phyloP scores from a whole-genome alignment of 2,113 vertebrate species.

The Phyllopteryx taeniolatus region DNA sequence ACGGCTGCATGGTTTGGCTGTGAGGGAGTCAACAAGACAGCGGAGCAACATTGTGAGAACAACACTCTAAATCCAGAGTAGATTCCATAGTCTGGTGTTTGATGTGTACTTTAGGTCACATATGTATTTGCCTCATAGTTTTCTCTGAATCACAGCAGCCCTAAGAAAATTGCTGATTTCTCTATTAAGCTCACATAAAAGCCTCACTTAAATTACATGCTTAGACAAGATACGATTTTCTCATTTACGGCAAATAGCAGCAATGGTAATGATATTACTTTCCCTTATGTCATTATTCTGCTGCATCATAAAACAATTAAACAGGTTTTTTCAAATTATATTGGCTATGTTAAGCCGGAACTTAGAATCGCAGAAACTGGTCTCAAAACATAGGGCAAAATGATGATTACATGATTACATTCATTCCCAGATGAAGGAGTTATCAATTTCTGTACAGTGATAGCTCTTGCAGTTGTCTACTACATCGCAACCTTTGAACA shows the following conservation, averaged over 20 bases:
- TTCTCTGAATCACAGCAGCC: constrained; percentile 1
- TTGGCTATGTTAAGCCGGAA: not conserved
- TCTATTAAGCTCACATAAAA: not conserved
- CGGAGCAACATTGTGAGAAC: constrained; percentile 18
- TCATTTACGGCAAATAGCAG: not conserved
- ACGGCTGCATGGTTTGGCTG: constrained; percentile 29
- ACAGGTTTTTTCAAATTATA: too few relatives aligned
- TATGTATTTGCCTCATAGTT: constrained; percentile 29
- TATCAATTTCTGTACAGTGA: not conserved
- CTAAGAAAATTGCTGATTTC: not conserved
- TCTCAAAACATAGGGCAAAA: not conserved
- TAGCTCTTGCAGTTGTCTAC: not conserved
- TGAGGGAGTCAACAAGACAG: constrained; percentile 55
- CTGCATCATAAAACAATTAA: not conserved
- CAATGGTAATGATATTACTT: not conserved
- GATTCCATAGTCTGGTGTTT: constrained; percentile 36
- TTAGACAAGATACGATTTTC: not conserved
- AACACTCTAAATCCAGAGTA: constrained; percentile 38
- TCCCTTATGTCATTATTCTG: not conserved
- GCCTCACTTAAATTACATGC: not conserved
- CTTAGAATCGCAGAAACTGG: not conserved
- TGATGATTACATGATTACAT: not conserved
- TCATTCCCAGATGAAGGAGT: not conserved
- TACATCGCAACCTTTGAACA: not conserved
- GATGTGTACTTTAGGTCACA: constrained; percentile 50